Evolutionary conservation across 2,797 vertebrate species (phyloP), one percentile per base, ranked within the genome.

Genomic region (Pipistrellus kuhlii): DNA sequence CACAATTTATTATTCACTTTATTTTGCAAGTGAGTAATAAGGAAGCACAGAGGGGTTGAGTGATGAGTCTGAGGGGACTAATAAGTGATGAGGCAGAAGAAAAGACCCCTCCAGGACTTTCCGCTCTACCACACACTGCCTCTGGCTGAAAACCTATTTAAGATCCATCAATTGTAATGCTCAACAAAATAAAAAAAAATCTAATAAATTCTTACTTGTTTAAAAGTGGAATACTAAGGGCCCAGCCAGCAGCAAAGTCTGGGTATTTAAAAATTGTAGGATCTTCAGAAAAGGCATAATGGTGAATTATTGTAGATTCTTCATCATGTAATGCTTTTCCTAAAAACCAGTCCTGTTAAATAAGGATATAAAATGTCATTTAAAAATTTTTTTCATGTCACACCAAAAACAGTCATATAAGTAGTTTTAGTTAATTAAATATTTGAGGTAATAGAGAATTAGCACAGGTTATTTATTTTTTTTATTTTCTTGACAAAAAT

Each of bases 251-350:
- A 95, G 99, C 98, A 96, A 99, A 99, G 98, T 99, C 99, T 38
- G 99, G 99, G 98, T 99, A 99, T 97, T 99, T 98, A 97, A 99
- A 99, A 97, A 98, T 68, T 5, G 98, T 98, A 76, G 99, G 99
- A 97, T 99, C 99, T 98, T 99, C 99, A 81, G 99, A 99, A 97
- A 99, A 99, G 98, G 99, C 99, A 41, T 99, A 99, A 98, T 99
- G 99, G 98, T 99, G 99, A 97, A 99, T 99, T 97, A 99, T 99
- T 96, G 99, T 99, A 35, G 99, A 99, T 97, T 99, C 99, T 95
- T 99, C 98, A 76, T 99, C 99, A 38, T 99, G 97, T 18, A 99
- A 98, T 0, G 99, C 98, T 98, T 99, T 99, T 89, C 99, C 99
- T 84, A 99, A 98, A 98, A 99, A 99, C 99, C 99, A 99, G 95